Conservation (phyloP, 2,797 vertebrate species). For the Molossus alvarezi region DNA sequence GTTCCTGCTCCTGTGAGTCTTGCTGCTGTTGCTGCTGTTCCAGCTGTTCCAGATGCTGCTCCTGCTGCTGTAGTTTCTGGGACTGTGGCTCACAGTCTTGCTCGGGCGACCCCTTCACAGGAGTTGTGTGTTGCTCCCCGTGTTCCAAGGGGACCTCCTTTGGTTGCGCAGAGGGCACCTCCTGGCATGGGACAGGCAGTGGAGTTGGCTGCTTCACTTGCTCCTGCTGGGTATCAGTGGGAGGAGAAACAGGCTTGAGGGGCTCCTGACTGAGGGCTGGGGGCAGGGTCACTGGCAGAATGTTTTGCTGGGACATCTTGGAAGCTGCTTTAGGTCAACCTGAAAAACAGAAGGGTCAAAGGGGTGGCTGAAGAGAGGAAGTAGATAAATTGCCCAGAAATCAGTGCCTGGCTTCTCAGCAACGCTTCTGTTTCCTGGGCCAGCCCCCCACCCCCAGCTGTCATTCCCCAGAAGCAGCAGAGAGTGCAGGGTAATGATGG, state of each 20-base stretch:
- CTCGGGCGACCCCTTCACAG: background rate
- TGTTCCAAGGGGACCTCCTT: background rate
- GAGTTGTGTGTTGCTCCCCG: background rate
- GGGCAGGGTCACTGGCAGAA: slow-evolving; percentile 68
- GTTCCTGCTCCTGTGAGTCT: background rate
- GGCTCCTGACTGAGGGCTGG: slow-evolving; percentile 4
- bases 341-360: slow-evolving; percentile 43
- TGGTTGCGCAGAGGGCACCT: background rate
- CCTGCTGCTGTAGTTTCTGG: background rate
- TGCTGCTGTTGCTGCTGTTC: background rate
- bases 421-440: background rate
- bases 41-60: background rate
- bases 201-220: slow-evolving; percentile 40
- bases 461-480: background rate
- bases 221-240: background rate
- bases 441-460: background rate
- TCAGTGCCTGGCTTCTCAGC: background rate
- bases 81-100: background rate
- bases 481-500: background rate
- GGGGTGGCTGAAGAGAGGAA: background rate
- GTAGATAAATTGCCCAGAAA: background rate
- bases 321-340: slow-evolving; percentile 9
- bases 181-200: slow-evolving; percentile 13
- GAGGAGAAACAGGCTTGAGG: slow-evolving; percentile 29
- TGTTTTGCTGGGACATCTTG: slow-evolving; percentile 77